Conservation (phyloP, 2,113 vertebrate genomes). For the Camelus bactrianus region DNA sequence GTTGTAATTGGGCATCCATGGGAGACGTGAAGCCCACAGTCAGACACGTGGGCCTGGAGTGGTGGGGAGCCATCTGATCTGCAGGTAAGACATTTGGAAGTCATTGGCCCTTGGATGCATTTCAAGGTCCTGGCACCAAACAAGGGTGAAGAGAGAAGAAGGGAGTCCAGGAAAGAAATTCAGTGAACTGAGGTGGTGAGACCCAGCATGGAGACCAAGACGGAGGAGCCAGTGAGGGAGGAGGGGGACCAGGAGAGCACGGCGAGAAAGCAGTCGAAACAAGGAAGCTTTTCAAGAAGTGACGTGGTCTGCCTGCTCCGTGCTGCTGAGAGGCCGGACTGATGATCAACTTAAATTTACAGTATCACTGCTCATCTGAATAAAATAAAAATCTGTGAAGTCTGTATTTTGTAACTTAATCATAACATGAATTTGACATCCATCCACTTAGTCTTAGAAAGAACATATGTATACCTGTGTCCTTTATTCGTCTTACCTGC, state of each 20-base stretch:
- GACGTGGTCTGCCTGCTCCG: rapidly evolving
- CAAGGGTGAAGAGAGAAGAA: rapidly evolving
- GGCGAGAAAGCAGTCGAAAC: background rate
- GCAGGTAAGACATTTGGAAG: background rate
- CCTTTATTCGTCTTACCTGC: background rate
- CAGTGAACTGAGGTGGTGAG: background rate
- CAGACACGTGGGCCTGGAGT: background rate
- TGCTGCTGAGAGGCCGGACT: background rate
- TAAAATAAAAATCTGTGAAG: rapidly evolving
- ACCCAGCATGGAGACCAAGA: background rate
- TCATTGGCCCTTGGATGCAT: no score
- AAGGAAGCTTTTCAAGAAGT: rapidly evolving
- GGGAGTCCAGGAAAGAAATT: background rate
- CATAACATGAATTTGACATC: no score
- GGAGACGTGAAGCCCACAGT: rapidly evolving
- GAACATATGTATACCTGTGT: background rate
- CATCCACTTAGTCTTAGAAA: background rate
- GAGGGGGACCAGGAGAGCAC: rapidly evolving
- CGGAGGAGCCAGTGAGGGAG: background rate
- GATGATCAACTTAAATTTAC: rapidly evolving
- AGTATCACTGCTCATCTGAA: rapidly evolving
- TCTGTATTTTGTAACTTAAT: rapidly evolving
- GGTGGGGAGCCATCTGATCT: background rate
- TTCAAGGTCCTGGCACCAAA: background rate
- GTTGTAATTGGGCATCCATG: rapidly evolving